Percentiles rank a stretch among this genome's conserved stretches.
phyloP scores from a whole-genome alignment of 2,797 vertebrate species.

The Myripristis jacobus region DNA sequence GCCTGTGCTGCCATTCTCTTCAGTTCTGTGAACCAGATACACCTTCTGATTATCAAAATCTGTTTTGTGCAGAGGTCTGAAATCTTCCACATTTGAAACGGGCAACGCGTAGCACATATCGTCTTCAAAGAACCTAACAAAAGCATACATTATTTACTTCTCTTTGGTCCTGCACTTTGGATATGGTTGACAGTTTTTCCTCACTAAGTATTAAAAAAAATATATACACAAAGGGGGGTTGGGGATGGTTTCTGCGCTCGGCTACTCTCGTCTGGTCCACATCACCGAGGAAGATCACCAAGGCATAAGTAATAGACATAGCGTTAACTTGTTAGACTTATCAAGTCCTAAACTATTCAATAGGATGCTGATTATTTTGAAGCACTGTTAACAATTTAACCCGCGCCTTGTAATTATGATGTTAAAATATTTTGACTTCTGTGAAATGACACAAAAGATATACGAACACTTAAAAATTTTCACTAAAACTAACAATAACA shows the following conservation, averaged over 20 bases:
- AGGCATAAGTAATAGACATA: conserved; percentile 86
- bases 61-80: conserved; percentile 92
- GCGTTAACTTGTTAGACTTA: conserved; percentile 29
- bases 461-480: not conserved
- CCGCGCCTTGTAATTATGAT: not conserved
- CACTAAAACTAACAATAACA: not conserved
- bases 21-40: conserved; percentile 93
- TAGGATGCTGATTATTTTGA: not conserved
- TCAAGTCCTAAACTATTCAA: not conserved
- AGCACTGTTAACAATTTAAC: not conserved
- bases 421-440: not conserved
- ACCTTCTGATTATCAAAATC: conserved; percentile 99
- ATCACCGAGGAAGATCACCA: conserved; percentile 74
- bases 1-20: conserved; percentile 87
- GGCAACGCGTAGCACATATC: conserved; percentile 96
- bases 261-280: conserved; percentile 90
- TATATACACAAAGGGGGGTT: conserved; percentile 80
- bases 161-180: conserved; percentile 83
- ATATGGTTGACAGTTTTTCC: conserved; percentile 85
- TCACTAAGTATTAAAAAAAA: conserved; percentile 86
- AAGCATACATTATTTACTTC: conserved; percentile 93
- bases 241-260: conserved; percentile 87
- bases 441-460: no score
- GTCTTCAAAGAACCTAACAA: conserved; percentile 97
- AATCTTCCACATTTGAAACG: conserved; percentile 92